Conservation (phyloP, 2,797 vertebrate genomes). For the Onychomys arenicola region DNA sequence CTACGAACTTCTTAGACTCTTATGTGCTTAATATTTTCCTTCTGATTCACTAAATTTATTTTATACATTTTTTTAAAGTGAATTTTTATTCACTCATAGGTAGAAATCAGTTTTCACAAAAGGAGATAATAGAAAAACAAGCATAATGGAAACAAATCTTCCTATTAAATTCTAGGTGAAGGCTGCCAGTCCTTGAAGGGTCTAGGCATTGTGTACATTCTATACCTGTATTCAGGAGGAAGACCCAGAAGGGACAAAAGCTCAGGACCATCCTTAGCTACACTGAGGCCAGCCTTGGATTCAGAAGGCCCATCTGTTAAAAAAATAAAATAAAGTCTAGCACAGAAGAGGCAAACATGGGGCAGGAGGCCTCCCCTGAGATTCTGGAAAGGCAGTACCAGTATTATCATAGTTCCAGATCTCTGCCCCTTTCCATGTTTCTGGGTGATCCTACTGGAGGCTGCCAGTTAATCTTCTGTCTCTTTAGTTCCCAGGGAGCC, state of each 20-base stretch:
- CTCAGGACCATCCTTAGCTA: not conserved
- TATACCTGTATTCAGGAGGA: not conserved
- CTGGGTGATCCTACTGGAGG: conserved; percentile 8
- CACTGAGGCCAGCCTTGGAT: not conserved
- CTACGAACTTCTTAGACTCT: not conserved
- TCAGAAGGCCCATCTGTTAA: not conserved
- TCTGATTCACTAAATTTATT: not conserved
- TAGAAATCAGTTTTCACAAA: not conserved
- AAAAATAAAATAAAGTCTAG: not conserved
- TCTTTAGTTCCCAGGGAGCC: conserved; percentile 58
- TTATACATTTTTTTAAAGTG: not conserved
- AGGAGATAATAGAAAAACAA: not conserved
- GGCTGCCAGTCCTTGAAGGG: not conserved
- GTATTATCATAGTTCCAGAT: not conserved
- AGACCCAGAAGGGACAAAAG: not conserved
- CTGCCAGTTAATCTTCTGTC: conserved; percentile 31
- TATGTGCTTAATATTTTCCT: not conserved
- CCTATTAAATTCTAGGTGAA: not conserved
- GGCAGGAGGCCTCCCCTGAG: accelerated
- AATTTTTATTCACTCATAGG: not conserved
- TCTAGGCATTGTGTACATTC: not conserved
- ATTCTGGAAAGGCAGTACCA: no score
- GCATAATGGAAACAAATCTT: not conserved
- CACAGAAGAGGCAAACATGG: not conserved
- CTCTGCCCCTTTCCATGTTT: not conserved